Evolutionary conservation across 2,888 invertebrate species (phyloP), one percentile per base, ranked within the genome.

Genomic region (Phoronis australis): DNA sequence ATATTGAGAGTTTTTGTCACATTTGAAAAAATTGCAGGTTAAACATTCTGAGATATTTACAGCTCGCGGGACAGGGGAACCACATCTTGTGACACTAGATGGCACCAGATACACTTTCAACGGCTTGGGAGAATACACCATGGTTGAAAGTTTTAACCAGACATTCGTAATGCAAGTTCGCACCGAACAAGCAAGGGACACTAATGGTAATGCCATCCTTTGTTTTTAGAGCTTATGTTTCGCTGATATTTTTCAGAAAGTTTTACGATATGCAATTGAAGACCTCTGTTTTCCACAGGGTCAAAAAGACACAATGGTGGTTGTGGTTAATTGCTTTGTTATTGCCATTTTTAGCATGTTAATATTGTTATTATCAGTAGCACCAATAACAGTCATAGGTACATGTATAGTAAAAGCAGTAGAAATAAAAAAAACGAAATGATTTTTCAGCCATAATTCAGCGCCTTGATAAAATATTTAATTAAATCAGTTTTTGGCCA

Each of bases 21-120:
- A n/a, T n/a, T n/a, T n/a, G n/a, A n/a, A n/a, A n/a, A n/a, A n/a
- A n/a, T n/a, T n/a, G n/a, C n/a, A n/a, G n/a, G n/a, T n/a, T n/a
- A n/a, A 22, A 18, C 25, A 22, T 4, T 18, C 42, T 4, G 23
- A 4, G 9, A 3, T n/a, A n/a, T n/a, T 48, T 49, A 3, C 54
- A 69, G 69, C 68, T 6, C 65, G 65, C 52, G 68, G 64, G 21
- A 66, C 65, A 12, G 70, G 70, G 9, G 70, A 70, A 50, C 70
- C 70, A 4, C 70, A 70, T 47, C 49, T 70, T 22, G 64, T 65
- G 37, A 66, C 70, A 15, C 47, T 68, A 31, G 70, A 70, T 45
- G 63, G 65, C 1, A 54, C 56, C 48, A 48, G 43, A 35, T 70
- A 65, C 48, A 68, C 70, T 2, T 70, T 69, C 55, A 70, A 70